Conservation (phyloP, 2,888 invertebrate genomes). For the Tipula helvola region DNA sequence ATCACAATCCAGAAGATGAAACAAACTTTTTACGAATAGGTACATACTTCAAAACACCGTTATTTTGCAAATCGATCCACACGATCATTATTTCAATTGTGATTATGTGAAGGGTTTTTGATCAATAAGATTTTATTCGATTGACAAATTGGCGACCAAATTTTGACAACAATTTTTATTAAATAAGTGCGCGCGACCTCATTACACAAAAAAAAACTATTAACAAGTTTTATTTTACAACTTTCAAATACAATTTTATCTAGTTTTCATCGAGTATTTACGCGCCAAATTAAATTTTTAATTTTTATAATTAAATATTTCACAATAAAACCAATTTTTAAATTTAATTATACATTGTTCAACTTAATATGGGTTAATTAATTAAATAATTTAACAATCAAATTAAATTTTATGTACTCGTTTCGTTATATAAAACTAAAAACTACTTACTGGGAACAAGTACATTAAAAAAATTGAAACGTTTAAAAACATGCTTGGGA, state of each 20-base stretch:
- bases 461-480: neutral
- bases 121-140: neutral
- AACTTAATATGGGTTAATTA: neutral
- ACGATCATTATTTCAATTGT: neutral
- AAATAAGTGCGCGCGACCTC: neutral
- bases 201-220: neutral
- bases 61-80: neutral
- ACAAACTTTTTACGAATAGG: too few relatives aligned
- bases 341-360: neutral
- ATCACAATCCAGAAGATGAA: too few relatives aligned
- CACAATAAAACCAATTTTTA: neutral
- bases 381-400: neutral
- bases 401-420: neutral
- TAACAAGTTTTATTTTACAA: neutral
- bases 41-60: too few relatives aligned
- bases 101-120: too few relatives aligned
- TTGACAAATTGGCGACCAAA: neutral
- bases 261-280: neutral
- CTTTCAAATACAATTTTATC: neutral
- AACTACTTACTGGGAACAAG: neutral
- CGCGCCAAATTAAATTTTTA: neutral
- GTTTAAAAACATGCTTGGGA: neutral
- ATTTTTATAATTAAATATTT: neutral
- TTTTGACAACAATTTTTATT: neutral
- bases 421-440: neutral